phyloP scores from a whole-genome alignment of 2,888 invertebrate genomes.

The Strigamia transsilvanica region DNA sequence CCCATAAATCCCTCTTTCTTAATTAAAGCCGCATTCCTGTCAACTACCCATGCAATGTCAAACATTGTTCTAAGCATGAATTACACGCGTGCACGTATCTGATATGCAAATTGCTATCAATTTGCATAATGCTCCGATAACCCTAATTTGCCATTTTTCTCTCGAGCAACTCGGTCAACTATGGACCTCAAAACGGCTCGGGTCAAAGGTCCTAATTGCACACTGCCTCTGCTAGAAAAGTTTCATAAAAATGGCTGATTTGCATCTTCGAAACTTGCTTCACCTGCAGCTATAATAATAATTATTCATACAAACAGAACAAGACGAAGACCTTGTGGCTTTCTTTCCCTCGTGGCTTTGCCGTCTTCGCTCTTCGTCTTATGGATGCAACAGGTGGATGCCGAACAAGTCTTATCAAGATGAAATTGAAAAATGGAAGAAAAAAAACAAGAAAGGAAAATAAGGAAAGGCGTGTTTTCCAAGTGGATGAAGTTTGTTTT shows the following conservation, averaged over 20 bases:
- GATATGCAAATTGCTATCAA: conserved; percentile 14
- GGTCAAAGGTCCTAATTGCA: conserved; percentile 18
- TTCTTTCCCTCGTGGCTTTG: not conserved
- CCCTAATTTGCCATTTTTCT: conserved; percentile 42
- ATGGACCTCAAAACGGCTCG: conserved; percentile 4
- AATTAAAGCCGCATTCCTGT: conserved; percentile 31
- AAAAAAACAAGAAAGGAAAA: not conserved
- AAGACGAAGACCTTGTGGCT: not conserved
- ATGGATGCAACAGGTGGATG: not conserved
- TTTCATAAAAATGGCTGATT: not conserved
- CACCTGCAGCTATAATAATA: not conserved
- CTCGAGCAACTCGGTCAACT: conserved; percentile 2
- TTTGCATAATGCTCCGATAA: conserved; percentile 29
- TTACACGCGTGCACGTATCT: conserved; percentile 12
- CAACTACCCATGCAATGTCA: conserved; percentile 19
- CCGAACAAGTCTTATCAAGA: not conserved
- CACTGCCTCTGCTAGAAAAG: not conserved
- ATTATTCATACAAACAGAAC: conserved; percentile 14
- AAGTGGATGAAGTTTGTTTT: not conserved
- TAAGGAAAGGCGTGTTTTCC: not conserved
- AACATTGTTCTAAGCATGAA: conserved; percentile 34
- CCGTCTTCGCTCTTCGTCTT: not conserved
- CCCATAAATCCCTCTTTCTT: not conserved
- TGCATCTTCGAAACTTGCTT: not conserved
- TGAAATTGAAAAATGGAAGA: not conserved